Percentiles rank a stretch among this genome's conserved stretches.
Evolutionary conservation across 2,113 vertebrate species (phyloP).

Genomic region (Ramphastos sulfuratus): DNA sequence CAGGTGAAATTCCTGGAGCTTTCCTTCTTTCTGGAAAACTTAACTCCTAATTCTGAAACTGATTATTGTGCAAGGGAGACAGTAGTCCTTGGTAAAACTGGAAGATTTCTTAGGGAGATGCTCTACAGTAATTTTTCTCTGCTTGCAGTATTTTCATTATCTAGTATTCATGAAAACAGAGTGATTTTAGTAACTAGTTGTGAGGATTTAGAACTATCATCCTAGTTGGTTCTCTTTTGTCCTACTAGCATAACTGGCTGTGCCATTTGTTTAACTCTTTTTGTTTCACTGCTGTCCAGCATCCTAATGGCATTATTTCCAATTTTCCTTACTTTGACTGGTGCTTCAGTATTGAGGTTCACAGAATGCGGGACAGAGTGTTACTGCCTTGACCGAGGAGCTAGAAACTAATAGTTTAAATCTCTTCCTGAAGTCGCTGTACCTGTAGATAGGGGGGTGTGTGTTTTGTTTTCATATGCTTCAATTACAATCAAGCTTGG

Average conservation of each 20-base stretch:
- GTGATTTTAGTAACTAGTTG: background rate
- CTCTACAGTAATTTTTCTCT: fast-evolving
- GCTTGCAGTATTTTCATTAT: background rate
- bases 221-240: background rate
- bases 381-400: background rate
- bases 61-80: background rate
- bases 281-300: background rate
- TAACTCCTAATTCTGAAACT: background rate
- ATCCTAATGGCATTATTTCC: background rate
- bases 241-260: background rate
- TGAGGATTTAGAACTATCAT: background rate
- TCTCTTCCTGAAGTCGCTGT: background rate
- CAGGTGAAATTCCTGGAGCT: background rate
- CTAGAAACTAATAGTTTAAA: background rate
- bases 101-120: background rate
- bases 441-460: background rate
- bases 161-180: background rate
- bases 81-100: background rate
- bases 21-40: background rate
- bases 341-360: background rate
- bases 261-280: background rate
- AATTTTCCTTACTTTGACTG: background rate
- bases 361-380: background rate
- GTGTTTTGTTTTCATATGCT: background rate
- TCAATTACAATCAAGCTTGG: background rate